Evolutionary conservation across 2,888 invertebrate species (phyloP), one percentile per base, ranked within the genome.

Genomic region (Aquatica leii): DNA sequence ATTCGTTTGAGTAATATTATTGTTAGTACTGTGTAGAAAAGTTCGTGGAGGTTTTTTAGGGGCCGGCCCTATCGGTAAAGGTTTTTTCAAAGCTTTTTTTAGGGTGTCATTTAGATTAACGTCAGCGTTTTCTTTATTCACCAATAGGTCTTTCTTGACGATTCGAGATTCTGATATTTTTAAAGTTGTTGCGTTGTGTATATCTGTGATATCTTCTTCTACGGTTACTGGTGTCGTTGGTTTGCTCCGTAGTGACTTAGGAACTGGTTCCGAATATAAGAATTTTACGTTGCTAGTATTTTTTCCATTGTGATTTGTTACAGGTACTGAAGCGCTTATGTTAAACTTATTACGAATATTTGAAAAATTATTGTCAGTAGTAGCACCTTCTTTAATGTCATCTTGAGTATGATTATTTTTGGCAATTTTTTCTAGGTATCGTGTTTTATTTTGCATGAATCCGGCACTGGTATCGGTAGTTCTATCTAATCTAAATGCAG

Each of bases 41-140:
- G 86, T 86, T 66, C 92, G 80, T 0, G 92, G 92, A 1, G 92
- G 92, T 76, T 92, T 92, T 72, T 88, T 88, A 0, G 92, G 92
- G 0, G 92, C 90, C 3, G 91, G 90, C 0, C 90, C 91, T 2
- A 80, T 66, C 0, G 91, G 91, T 50, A 91, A 74, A 0, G 90
- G 90, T 69, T 88, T 86, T 74, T 87, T 87, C 46, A 90, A 79
- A 14, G 88, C 89, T 66, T 86, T 86, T 74, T 87, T 88, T 34
- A 90, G 79, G 0, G 88, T 89, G 69, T 88, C 88, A 0, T 87
- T 79, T 60, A 81, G 71, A 63, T 71, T 70, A n/a, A 68, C 53
- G 21, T 66, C 67, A 53, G 59, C 58, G 11, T 31, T 50, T 12
- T 24, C 20, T 18, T 20, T 48, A 20, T 20, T 48, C 62, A 57